These are phyloP conservation scores for Drosophila tristis DNA, from an alignment of 1,140 invertebrate genomes.

Conservation along the genomic window DNA sequence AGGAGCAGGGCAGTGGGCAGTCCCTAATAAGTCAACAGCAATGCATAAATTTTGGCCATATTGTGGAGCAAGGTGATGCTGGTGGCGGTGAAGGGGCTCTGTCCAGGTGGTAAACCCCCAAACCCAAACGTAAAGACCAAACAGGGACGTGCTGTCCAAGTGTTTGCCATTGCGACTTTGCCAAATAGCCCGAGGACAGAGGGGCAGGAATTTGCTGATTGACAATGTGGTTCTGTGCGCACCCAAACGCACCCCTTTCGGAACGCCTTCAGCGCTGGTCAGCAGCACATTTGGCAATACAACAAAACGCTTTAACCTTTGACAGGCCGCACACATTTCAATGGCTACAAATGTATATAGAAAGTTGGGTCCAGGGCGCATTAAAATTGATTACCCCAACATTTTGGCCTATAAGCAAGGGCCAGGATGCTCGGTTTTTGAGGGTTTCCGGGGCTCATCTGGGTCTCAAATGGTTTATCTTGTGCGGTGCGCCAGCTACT, in stretches of 20 bases:
- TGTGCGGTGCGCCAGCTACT: conserved; percentile 20
- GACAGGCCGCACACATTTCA: conserved; percentile 70
- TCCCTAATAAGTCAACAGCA: conserved; percentile 78
- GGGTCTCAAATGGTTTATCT: conserved; percentile 2
- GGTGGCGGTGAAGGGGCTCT: conserved; percentile 2
- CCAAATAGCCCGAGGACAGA: conserved; percentile 48
- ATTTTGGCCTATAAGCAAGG: conserved; percentile 12
- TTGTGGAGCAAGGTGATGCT: conserved; percentile 11
- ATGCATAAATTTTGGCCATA: conserved; percentile 66
- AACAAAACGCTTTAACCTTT: conserved; percentile 68
- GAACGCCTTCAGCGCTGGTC: conserved; percentile 14
- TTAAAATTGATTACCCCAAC: conserved; percentile 68
- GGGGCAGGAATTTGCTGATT: conserved; percentile 65
- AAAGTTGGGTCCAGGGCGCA: conserved; percentile 38
- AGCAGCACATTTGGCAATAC: conserved; percentile 62
- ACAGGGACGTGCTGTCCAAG: conserved; percentile 48
- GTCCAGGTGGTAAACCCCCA: conserved; percentile 37
- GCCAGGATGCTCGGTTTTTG: neutral
- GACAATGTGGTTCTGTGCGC: conserved; percentile 58
- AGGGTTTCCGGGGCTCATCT: neutral
- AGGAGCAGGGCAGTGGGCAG: neutral
- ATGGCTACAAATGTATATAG: conserved; percentile 47
- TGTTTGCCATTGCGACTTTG: conserved; percentile 66
- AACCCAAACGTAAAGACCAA: conserved; percentile 16
- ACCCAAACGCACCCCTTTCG: conserved; percentile 8